Conservation (phyloP, 2,888 invertebrate genomes). For the Atrina japonica region DNA sequence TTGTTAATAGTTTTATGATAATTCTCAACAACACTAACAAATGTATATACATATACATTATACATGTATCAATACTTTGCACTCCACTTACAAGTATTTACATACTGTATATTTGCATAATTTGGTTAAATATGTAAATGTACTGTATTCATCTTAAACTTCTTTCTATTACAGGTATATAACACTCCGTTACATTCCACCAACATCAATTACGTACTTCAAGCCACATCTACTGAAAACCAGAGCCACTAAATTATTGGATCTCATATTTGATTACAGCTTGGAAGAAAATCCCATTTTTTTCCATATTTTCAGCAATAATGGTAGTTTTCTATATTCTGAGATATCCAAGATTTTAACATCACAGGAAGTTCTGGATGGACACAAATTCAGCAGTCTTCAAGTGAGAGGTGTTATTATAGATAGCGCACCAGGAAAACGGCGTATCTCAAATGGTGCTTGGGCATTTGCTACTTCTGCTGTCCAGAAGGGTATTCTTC, state of each 20-base stretch:
- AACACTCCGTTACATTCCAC: constrained; percentile 87
- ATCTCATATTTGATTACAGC: constrained; percentile 86
- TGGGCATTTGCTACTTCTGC: constrained; percentile 61
- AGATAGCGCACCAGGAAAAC: constrained; percentile 87
- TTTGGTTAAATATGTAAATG: too few relatives aligned
- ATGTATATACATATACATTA: too few relatives aligned
- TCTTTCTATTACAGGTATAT: constrained; percentile 84
- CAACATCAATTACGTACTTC: constrained; percentile 86
- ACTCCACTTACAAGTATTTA: too few relatives aligned
- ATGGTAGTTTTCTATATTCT: constrained; percentile 88
- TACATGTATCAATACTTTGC: too few relatives aligned
- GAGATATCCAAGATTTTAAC: constrained; percentile 85
- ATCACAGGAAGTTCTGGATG: constrained; percentile 8
- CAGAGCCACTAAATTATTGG: constrained; percentile 85
- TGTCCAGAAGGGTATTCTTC: constrained; percentile 55
- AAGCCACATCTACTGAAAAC: constrained; percentile 84
- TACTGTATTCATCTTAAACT: too few relatives aligned
- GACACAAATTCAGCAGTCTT: constrained; percentile 47
- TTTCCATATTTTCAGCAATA: constrained; percentile 89
- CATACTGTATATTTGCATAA: too few relatives aligned
- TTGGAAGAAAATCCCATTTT: constrained; percentile 87
- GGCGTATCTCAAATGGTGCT: constrained; percentile 58
- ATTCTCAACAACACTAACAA: too few relatives aligned
- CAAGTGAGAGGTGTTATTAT: constrained; percentile 82
- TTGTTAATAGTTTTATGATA: too few relatives aligned